A percentile compares a stretch with the other conserved stretches of the same genome.
Conservation (phyloP, 2,113 vertebrate species). For the Atlantisia rogersi region DNA sequence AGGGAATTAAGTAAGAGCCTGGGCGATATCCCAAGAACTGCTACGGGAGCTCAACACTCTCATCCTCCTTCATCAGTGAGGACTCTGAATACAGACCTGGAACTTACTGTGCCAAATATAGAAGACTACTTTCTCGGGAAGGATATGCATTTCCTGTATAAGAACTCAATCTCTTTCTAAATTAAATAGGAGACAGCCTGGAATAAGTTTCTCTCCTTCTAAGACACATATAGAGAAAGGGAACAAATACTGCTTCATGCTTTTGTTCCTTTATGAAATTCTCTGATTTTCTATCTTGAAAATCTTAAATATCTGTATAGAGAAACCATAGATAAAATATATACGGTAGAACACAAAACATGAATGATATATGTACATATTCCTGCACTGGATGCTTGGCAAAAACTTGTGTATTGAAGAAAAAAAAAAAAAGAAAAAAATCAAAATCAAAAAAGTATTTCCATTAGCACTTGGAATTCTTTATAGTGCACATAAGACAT, state of each 20-base stretch:
- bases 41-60: not conserved
- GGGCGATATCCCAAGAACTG: not conserved
- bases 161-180: not conserved
- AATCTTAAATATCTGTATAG: not conserved
- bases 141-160: not conserved
- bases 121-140: not conserved
- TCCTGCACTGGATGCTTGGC: not conserved
- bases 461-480: not conserved
- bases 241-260: not conserved
- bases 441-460: not conserved
- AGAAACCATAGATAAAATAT: not conserved
- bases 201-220: not conserved
- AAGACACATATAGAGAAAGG: not conserved
- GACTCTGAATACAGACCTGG: not conserved
- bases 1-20: not conserved
- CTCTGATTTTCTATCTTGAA: not conserved
- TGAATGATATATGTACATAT: not conserved
- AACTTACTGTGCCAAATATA: accelerated
- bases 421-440: not conserved
- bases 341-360: not conserved
- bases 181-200: not conserved
- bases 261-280: not conserved
- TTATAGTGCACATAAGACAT: not conserved
- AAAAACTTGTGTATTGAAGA: not conserved
- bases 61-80: not conserved